Base-by-base conservation (phyloP, 2,113 vertebrate species). In the Scatophagus argus region DNA sequence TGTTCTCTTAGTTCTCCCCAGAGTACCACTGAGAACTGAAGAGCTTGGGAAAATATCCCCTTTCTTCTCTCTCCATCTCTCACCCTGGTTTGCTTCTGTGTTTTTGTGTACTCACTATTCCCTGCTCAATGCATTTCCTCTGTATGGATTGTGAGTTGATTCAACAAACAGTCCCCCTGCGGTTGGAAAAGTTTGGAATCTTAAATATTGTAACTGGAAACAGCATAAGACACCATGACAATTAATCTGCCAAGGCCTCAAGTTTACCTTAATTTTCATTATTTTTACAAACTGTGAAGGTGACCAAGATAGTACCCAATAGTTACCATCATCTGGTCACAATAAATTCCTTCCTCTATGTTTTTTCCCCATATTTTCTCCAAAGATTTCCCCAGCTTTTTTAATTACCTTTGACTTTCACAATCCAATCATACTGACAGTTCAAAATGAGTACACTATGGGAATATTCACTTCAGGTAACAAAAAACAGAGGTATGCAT, bases 1-100 rank as follows among this genome's bases (percentile, higher is more conserved):
- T 80, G 38, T 60, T 63, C 34, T 76, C 46, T 27, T 38, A 23
- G 41, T 69, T 75, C 58, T 79, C 68, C 64, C 49, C 38, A 38
- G 76, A 79, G 70, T 23, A 39, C 36, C 29, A 58, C 43, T 5
- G 16, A 79, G 54, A 71, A 61, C 21, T 21, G 31, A 65, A 62
- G 47, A 69, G 60, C 34, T 78, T 59, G 31, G 11, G n/a, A 74
- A 73, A 58, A 69, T 64, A 69, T 49, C 62, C 32, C 31, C 41
- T 52, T 54, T 47, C 34, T 25, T 31, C 25, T 54, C 44, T 32
- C 43, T 55, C 23, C 43, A 12, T 29, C 54, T n/a, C 72, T 61
- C 34, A 2, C 44, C 59, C 65, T 74, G 54, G 46, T 81, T 64
- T 84, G 60, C 65, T 54, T 29, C 51, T 64, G 27, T 55, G 52